A percentile compares a stretch with the other conserved stretches of the same genome.
Evolutionary conservation across 2,888 invertebrate genomes (phyloP).

Genomic region (Dryadula phaetusa): DNA sequence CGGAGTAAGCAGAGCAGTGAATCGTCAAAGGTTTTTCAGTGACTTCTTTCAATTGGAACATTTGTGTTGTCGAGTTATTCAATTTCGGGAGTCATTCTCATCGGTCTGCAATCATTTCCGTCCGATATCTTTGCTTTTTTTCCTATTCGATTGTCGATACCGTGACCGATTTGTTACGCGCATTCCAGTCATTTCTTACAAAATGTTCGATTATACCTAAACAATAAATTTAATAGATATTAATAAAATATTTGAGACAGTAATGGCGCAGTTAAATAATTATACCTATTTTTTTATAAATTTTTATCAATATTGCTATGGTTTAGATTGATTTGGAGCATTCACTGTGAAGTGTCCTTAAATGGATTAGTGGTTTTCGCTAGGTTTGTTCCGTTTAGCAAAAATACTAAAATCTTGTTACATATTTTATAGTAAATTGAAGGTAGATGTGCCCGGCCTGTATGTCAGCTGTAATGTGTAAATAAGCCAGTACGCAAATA

Average conservation of each 20-base stretch:
- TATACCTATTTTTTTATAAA: too few relatives aligned
- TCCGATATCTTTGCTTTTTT: slow-evolving; percentile 60
- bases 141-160: slow-evolving; percentile 53
- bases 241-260: not conserved
- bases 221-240: slow-evolving; percentile 54
- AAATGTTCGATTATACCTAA: slow-evolving; percentile 56
- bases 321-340: not conserved
- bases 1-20: slow-evolving; percentile 63
- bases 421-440: too few relatives aligned
- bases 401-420: too few relatives aligned
- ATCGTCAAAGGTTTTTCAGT: slow-evolving; percentile 75
- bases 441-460: too few relatives aligned
- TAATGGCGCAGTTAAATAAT: too few relatives aligned
- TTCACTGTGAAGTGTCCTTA: not conserved
- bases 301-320: too few relatives aligned
- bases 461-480: too few relatives aligned
- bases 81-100: slow-evolving; percentile 76
- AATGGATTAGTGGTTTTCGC: too few relatives aligned
- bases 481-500: too few relatives aligned
- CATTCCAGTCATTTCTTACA: slow-evolving; percentile 71
- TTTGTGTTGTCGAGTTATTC: slow-evolving; percentile 81
- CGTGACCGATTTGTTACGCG: slow-evolving; percentile 72
- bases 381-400: too few relatives aligned
- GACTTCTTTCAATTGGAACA: slow-evolving; percentile 78
- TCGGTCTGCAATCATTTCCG: slow-evolving; percentile 77